Evolutionary conservation across 1,140 invertebrate species (phyloP).

Genomic region (Euglossa dilemma): DNA sequence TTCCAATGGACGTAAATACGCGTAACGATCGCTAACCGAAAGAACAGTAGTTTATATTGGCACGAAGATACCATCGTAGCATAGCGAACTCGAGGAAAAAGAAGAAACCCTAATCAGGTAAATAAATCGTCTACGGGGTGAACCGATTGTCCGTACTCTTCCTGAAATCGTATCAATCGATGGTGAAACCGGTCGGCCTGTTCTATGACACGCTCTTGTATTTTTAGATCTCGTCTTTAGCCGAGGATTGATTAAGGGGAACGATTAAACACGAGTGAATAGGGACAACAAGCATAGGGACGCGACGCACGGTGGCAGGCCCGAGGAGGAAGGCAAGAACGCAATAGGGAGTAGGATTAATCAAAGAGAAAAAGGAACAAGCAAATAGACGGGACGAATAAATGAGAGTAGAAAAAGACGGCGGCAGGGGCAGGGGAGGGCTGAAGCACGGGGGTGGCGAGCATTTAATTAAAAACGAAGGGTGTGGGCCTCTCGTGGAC

Average conservation of each 20-base stretch:
- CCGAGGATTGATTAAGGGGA: background rate
- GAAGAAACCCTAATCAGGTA: too few relatives aligned
- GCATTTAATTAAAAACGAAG: constrained; percentile 71
- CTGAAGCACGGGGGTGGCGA: constrained; percentile 14
- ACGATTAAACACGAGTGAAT: background rate
- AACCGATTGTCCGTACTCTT: too few relatives aligned
- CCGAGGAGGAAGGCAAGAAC: background rate
- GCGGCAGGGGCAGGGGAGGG: constrained; percentile 8
- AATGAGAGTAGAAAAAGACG: constrained; percentile 32
- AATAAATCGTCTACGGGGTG: too few relatives aligned
- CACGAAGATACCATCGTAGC: background rate
- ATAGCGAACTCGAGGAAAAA: too few relatives aligned
- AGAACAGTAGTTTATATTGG: background rate
- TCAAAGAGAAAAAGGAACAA: constrained; percentile 12
- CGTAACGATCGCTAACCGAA: background rate
- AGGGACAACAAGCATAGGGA: background rate
- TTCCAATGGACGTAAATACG: background rate
- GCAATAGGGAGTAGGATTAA: constrained; percentile 23
- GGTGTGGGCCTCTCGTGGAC: constrained; percentile 46
- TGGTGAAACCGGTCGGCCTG: too few relatives aligned
- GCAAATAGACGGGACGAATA: constrained; percentile 7
- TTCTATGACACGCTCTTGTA: too few relatives aligned
- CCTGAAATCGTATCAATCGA: too few relatives aligned
- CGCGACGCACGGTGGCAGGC: background rate
- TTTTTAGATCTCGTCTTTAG: background rate